Evolutionary conservation across 2,113 vertebrate genomes (phyloP).

Genomic region (Malurus elegans): DNA sequence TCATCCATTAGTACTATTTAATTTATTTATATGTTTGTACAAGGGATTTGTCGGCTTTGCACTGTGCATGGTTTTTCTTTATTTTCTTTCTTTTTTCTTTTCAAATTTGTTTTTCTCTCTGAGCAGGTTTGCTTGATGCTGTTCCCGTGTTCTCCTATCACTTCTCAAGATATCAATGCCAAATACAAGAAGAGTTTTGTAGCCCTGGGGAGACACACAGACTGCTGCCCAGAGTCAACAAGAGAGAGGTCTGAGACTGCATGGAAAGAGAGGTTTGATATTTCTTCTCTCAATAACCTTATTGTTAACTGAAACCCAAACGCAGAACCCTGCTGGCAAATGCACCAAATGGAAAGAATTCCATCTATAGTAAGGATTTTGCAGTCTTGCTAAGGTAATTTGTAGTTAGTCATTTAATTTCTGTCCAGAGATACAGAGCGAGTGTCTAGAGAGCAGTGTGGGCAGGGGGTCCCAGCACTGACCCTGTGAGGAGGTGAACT

Average conservation of each 20-base stretch:
- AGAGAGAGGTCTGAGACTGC: background rate
- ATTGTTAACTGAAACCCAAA: background rate
- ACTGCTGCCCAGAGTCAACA: background rate
- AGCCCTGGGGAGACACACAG: background rate
- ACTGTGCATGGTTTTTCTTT: background rate
- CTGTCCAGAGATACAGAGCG: background rate
- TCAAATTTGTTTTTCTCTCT: background rate
- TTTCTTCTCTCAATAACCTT: background rate
- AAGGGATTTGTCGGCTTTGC: background rate
- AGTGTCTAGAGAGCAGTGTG: background rate
- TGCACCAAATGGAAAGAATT: background rate
- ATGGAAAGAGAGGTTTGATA: background rate
- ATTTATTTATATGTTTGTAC: constrained; percentile 33
- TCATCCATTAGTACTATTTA: background rate
- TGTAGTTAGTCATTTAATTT: background rate
- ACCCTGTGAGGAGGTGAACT: background rate
- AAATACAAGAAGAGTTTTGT: background rate
- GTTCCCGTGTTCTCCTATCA: background rate
- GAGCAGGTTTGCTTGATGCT: background rate
- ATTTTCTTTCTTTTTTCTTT: background rate
- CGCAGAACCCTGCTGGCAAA: background rate
- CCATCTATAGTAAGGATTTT: background rate
- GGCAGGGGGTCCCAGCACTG: background rate
- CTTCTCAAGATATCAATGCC: background rate
- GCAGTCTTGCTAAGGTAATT: background rate